These are phyloP conservation scores for Brienomyrus longianalis DNA, from an alignment of 2,113 vertebrate genomes.

Conservation along the genomic window DNA sequence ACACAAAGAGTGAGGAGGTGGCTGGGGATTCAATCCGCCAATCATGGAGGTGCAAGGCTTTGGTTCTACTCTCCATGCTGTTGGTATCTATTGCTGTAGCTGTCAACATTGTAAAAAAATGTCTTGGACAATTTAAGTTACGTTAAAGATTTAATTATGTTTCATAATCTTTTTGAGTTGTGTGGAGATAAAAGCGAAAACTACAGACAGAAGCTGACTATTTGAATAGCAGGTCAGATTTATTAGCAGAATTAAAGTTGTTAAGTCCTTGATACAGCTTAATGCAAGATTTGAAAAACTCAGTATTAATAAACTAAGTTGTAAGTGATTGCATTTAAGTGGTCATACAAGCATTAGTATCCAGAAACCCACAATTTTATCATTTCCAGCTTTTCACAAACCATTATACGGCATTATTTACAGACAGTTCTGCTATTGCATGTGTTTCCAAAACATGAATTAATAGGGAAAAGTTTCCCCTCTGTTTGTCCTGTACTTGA, in stretches of 20 bases:
- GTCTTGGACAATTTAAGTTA: neutral
- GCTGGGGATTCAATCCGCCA: neutral
- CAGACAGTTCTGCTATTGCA: neutral
- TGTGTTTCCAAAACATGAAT: neutral
- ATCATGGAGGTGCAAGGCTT: neutral
- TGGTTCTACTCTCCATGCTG: neutral
- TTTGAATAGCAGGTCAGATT: neutral
- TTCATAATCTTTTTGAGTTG: neutral
- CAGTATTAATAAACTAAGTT: neutral
- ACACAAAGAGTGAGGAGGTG: neutral
- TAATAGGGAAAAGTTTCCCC: neutral
- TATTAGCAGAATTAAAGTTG: neutral
- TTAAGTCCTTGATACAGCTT: neutral
- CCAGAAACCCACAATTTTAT: neutral
- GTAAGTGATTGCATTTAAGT: neutral
- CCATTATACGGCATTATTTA: neutral
- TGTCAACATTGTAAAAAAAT: neutral
- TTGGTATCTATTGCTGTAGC: neutral
- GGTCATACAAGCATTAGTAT: neutral
- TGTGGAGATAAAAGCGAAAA: neutral
- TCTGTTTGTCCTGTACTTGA: neutral
- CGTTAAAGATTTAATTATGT: neutral
- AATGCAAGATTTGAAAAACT: neutral
- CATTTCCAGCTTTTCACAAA: neutral
- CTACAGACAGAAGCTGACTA: neutral